Evolutionary conservation across 2,888 invertebrate genomes (phyloP).

Genomic region (Drosophila mettleri): DNA sequence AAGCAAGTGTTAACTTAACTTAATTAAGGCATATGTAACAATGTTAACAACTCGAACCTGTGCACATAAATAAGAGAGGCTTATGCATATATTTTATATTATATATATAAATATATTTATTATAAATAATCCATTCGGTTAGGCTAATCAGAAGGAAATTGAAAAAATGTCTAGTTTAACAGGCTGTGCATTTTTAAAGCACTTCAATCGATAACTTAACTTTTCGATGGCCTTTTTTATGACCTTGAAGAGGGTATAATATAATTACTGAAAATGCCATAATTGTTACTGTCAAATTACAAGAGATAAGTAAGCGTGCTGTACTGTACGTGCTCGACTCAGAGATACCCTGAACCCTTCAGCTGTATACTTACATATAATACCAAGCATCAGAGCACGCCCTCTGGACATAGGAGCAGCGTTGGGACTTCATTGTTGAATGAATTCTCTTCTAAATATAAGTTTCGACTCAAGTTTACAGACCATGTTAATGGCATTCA

Average conservation of each 20-base stretch:
- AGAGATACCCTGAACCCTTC: too few relatives aligned
- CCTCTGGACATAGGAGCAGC: too few relatives aligned
- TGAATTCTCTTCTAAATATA: too few relatives aligned
- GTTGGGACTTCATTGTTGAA: too few relatives aligned
- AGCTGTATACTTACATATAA: too few relatives aligned
- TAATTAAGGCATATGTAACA: neutral
- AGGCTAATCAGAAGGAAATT: constrained; percentile 21
- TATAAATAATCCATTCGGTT: constrained; percentile 6
- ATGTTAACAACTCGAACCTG: neutral
- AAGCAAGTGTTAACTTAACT: neutral
- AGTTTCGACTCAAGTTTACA: too few relatives aligned
- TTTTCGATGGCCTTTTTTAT: constrained; percentile 8
- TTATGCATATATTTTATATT: neutral
- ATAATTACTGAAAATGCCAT: neutral
- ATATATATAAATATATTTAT: neutral
- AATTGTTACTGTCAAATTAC: constrained; percentile 4
- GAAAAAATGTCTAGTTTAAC: constrained; percentile 11
- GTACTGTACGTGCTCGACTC: too few relatives aligned
- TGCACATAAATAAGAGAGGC: too few relatives aligned
- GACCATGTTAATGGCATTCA: too few relatives aligned
- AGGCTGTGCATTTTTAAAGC: constrained; percentile 12
- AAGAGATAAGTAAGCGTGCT: too few relatives aligned
- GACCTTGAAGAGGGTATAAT: constrained; percentile 7
- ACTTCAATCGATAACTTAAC: constrained; percentile 24
- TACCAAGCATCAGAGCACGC: too few relatives aligned